These are phyloP conservation scores for Brachirus orientalis DNA, from an alignment of 2,113 vertebrate species.

Conservation along the genomic window DNA sequence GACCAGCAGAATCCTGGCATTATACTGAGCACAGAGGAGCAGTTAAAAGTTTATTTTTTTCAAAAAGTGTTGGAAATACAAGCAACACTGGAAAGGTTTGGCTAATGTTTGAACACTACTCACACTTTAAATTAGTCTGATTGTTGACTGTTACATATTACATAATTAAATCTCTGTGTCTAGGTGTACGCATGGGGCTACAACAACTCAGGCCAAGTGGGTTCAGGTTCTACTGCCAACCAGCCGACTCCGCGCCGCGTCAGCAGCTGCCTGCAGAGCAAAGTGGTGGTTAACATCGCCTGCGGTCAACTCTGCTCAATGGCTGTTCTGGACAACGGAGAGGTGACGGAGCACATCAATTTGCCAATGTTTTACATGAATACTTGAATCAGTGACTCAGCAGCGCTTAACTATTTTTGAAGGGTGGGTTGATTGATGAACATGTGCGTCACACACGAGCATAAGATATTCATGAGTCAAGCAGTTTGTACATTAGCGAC, in stretches of 20 bases:
- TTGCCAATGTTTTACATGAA: constrained; percentile 3
- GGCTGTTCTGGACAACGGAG: constrained; percentile 94
- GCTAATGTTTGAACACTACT: neutral
- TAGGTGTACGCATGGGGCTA: constrained; percentile 98
- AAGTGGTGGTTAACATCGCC: constrained; percentile 91
- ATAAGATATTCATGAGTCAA: neutral
- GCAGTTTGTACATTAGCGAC: neutral
- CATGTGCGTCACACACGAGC: neutral
- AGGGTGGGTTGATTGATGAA: neutral
- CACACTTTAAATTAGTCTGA: neutral
- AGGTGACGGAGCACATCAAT: constrained; percentile 80
- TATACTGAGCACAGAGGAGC: too few species aligned
- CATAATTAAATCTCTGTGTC: constrained; percentile 20
- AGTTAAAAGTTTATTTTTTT: too few species aligned
- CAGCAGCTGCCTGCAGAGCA: constrained; percentile 94
- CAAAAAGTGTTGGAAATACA: too few species aligned
- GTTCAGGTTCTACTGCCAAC: constrained; percentile 96
- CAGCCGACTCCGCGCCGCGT: constrained; percentile 95
- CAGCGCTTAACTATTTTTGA: neutral
- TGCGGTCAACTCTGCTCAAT: constrained; percentile 98
- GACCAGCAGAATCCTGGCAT: too few species aligned
- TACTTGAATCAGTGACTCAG: neutral
- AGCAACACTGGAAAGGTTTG: neutral
- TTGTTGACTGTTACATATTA: too few species aligned
- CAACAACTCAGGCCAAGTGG: constrained; percentile 98